Base-by-base conservation (phyloP, 92 coral and sea anemone species). In the Heliopora coerulea region DNA sequence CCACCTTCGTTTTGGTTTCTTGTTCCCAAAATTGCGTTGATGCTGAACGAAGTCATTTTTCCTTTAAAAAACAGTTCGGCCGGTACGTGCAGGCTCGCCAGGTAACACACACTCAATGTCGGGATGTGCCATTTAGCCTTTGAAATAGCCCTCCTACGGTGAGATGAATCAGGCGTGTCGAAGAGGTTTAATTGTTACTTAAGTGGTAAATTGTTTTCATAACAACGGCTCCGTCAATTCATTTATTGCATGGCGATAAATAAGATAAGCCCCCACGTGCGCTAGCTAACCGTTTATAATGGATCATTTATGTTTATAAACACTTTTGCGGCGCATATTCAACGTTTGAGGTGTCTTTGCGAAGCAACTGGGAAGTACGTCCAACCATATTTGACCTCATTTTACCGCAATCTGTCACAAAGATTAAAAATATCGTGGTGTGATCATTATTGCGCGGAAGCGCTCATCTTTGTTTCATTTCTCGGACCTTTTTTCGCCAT, bases 21-120 rank as follows among this genome's bases (percentile, higher is more conserved):
- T 34, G 50, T 68, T 27, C 91, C 91, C 40, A 89, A 79, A 57
- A 89, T 86, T 3, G 91, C 91, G 33, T 74, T 83, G 25, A 89
- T 89, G 37, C 86, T 89, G 52, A 89, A 89, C 42, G 91, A 89
- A 48, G 87, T 82, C 96, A 89, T 89, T 35, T 21, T 46, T 31
- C 62, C 35, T 32, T 28, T 20, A 35, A n/a, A 41, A 31, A 7
- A 33, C 56, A n/a, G 32, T 8, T 54, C 11, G 42, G 72, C 29
- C 72, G 54, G 48, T 18, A 3, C 8, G 42, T 18, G 72, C 77
- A 57, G 35, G 18, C 58, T 23, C 20, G 34, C 49, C 49, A 27
- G 19, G 32, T 70, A 54, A 52, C 24, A 52, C 77, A 32, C 62
- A 30, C 62, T 70, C 50, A 31, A 52, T 13, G 29, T 27, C 23